These are phyloP conservation scores for Nibea albiflora DNA, from an alignment of 2,113 vertebrate species.

Conservation along the genomic window DNA sequence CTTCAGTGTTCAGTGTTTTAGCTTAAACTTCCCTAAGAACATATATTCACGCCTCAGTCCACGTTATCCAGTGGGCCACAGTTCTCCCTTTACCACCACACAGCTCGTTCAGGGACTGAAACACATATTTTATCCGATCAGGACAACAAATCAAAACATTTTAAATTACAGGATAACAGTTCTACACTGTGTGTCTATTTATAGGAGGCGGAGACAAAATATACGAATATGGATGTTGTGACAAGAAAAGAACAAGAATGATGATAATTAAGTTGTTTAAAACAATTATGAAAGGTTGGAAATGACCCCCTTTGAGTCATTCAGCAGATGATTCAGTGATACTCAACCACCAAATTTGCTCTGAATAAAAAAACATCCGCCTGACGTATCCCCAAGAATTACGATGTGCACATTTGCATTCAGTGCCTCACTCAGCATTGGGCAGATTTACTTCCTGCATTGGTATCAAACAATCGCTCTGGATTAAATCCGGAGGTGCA, in stretches of 20 bases:
- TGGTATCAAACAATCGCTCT: not conserved
- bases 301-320: not conserved
- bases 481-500: not conserved
- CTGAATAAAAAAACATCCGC: not conserved
- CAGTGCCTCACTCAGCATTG: not conserved
- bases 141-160: not conserved
- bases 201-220: too few relatives aligned
- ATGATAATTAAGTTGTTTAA: not conserved
- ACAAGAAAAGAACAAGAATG: not conserved
- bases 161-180: not conserved
- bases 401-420: not conserved
- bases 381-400: not conserved
- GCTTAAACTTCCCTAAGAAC: conserved; percentile 33
- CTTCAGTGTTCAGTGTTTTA: not conserved
- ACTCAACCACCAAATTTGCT: not conserved
- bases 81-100: not conserved
- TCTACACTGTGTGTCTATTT: too few relatives aligned
- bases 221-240: too few relatives aligned
- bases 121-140: not conserved
- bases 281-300: not conserved
- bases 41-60: conserved; percentile 22
- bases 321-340: not conserved
- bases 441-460: not conserved
- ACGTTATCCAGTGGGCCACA: not conserved
- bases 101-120: not conserved